Evolutionary conservation across 2,797 vertebrate genomes (phyloP), one percentile per base, ranked within the genome.

Genomic region (Merluccius polli): DNA sequence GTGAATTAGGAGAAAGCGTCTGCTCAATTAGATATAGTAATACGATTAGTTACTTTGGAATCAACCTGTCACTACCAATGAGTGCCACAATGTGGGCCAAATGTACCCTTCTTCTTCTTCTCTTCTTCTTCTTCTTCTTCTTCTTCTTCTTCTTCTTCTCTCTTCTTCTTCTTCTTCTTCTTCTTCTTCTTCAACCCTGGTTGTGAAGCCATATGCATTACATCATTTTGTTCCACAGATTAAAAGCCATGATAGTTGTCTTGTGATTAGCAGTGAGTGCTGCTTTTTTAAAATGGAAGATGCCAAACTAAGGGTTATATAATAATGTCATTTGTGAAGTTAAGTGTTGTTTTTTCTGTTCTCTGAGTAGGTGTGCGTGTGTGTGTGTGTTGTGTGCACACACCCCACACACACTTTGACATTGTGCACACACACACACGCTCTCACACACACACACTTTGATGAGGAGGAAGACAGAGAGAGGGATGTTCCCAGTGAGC

Each of bases 401-500:
- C 59, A 65, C 21, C 8, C 52, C n/a, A 59, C 36, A 38, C 36
- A 38, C 36, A 38, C 36, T n/a, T n/a, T n/a, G n/a, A n/a, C n/a
- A n/a, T n/a, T n/a, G n/a, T n/a, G 11, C 36, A 38, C 36, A 38
- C 36, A 38, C 5, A 7, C 36, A 38, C 36, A 38, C 36, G 8
- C 59, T 12, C 9, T 12, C 59, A 24, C 59, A 65, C 59, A 65
- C 59, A 76, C 69, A 76, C n/a, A n/a, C 83, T 92, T 89, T 89
- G 86, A 91, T 89, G 87, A 89, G 52, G 87, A 89, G 63, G 73
- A 68, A 44, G 35, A 67, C 38, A 11, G 77, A 69, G 67, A 69
- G 86, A 88, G 81, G 89, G 87, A 86, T 88, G 88, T 89, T 92
- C 90, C 89, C 89, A 81, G 88, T 87, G 86, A 92, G 84, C 89